These are phyloP conservation scores for Percina caprodes DNA, from an alignment of 2,113 vertebrate genomes.

Conservation along the genomic window DNA sequence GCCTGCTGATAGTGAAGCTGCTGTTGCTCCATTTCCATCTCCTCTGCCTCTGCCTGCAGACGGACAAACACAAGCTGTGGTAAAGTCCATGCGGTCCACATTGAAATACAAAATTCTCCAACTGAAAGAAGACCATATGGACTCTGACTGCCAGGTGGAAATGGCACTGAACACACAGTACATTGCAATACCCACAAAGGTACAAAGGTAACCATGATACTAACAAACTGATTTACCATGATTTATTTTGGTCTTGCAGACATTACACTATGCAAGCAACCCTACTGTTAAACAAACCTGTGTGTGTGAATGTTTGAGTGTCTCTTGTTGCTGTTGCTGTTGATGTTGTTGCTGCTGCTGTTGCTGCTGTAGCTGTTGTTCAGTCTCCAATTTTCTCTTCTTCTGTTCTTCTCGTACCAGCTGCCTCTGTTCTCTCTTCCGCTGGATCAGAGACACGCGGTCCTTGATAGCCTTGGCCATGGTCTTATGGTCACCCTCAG, in stretches of 20 bases:
- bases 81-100: not conserved
- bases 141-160: not conserved
- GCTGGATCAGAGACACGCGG: conserved; percentile 95
- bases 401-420: conserved; percentile 94
- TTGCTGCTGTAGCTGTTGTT: conserved; percentile 31
- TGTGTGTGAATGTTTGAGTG: conserved; percentile 53
- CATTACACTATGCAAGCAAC: not conserved
- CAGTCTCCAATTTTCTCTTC: conserved; percentile 89
- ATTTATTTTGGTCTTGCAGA: not conserved
- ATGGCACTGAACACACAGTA: no score
- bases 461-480: conserved; percentile 99
- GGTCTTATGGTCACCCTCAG: conserved; percentile 98
- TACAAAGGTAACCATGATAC: not conserved
- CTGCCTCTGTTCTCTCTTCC: conserved; percentile 95
- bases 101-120: not conserved
- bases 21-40: conserved; percentile 91
- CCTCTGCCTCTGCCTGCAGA: conserved; percentile 90
- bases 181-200: no score
- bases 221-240: not conserved
- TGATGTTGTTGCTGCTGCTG: not conserved
- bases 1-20: conserved; percentile 91
- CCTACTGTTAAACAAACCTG: conserved; percentile 57
- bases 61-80: conserved; percentile 21
- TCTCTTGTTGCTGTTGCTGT: conserved; percentile 63
- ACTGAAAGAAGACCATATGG: not conserved